phyloP scores from a whole-genome alignment of 2,797 vertebrate species.

The Okamejei kenojei region DNA sequence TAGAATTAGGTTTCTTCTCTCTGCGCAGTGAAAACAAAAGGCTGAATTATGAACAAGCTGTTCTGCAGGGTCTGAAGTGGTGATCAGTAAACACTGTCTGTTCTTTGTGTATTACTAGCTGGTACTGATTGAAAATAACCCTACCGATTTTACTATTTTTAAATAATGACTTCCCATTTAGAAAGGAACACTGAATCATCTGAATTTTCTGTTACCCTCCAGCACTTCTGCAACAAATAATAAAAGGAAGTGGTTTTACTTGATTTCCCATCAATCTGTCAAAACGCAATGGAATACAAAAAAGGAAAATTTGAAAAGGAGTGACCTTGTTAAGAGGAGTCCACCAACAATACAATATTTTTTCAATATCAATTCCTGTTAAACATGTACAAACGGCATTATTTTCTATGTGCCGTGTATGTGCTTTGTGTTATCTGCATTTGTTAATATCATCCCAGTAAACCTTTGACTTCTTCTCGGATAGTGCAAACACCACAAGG shows the following conservation, averaged over 20 bases:
- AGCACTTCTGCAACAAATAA: conserved; percentile 36
- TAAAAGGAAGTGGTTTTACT: conserved; percentile 32
- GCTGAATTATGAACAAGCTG: background rate
- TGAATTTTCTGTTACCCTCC: conserved; percentile 24
- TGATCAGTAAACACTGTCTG: background rate
- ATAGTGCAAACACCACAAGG: background rate
- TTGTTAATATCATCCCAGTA: background rate
- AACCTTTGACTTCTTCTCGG: background rate
- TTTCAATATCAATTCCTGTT: background rate
- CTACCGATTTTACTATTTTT: background rate
- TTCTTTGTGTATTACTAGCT: background rate
- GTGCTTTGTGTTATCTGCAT: too few relatives aligned
- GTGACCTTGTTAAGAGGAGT: background rate
- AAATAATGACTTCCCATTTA: conserved; percentile 26
- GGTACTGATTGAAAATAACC: conserved; percentile 4
- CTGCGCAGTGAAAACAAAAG: background rate
- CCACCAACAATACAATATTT: too few relatives aligned
- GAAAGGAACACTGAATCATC: conserved; percentile 31
- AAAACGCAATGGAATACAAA: background rate
- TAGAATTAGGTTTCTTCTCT: background rate
- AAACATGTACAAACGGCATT: background rate
- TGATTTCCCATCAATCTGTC: conserved; percentile 28
- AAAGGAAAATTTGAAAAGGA: conserved; percentile 2
- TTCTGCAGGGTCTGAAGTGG: background rate
- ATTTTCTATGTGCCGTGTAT: background rate